Conservation (phyloP, 2,797 vertebrate species). For the Helarctos malayanus region DNA sequence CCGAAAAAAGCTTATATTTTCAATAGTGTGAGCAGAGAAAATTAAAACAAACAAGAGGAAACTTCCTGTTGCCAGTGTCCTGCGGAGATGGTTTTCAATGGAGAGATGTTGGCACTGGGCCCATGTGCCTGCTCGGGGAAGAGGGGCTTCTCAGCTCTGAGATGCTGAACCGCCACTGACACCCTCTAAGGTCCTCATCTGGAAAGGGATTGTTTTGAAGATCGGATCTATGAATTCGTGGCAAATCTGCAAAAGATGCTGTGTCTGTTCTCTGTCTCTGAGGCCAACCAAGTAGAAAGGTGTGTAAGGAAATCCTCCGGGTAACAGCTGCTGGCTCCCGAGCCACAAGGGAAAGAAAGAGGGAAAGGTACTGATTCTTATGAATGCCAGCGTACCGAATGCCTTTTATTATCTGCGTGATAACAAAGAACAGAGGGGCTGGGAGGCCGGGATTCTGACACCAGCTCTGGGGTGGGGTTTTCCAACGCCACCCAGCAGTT, state of each 20-base stretch:
- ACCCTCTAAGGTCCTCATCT: background rate
- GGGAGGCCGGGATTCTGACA: too few species aligned
- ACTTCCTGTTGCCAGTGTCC: background rate
- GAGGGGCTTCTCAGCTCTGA: background rate
- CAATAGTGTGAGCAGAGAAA: background rate
- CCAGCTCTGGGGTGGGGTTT: background rate
- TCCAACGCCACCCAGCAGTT: background rate
- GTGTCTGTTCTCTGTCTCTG: background rate
- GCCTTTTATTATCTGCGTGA: too few species aligned
- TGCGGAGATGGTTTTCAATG: background rate
- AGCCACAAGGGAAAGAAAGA: background rate
- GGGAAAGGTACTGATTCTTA: background rate
- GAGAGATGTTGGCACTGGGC: background rate
- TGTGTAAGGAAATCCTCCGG: too few species aligned
- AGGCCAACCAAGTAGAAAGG: fast-evolving
- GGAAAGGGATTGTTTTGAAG: background rate
- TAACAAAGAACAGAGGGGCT: fast-evolving
- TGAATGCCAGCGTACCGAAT: background rate
- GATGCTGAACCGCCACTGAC: fast-evolving
- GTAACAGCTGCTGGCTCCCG: background rate
- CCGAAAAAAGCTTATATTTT: background rate
- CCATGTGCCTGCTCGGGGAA: background rate
- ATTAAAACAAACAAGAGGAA: background rate
- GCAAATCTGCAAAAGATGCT: background rate
- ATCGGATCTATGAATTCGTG: too few species aligned